Conservation (phyloP, 2,797 vertebrate species). For the Columba guinea region DNA sequence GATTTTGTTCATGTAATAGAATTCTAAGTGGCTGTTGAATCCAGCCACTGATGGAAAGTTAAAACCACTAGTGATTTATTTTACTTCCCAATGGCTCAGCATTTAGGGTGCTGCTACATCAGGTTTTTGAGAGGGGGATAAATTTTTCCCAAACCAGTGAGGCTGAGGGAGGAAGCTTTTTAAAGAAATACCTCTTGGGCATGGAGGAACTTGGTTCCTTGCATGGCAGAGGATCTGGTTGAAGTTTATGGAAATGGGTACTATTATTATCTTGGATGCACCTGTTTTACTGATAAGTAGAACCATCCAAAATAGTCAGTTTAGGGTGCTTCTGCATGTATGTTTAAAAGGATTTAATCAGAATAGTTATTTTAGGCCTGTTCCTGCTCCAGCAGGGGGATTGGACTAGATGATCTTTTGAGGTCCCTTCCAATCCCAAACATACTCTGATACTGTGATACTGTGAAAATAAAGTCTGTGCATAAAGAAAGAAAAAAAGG, state of each 20-base stretch:
- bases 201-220: neutral
- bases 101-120: neutral
- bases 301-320: neutral
- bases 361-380: neutral
- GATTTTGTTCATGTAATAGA: neutral
- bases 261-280: neutral
- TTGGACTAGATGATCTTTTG: no score
- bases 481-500: neutral
- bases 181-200: neutral
- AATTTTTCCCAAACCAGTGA: neutral
- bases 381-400: no score
- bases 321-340: neutral
- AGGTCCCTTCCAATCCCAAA: no score
- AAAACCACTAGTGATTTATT: neutral
- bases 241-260: neutral
- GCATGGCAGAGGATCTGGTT: neutral
- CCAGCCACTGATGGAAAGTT: neutral
- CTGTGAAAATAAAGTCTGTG: neutral
- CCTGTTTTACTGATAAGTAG: conserved; percentile 40
- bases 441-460: no score
- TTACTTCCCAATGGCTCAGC: neutral
- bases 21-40: neutral
- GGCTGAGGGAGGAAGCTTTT: neutral
- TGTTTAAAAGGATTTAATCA: neutral
- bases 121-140: neutral